Percentiles rank a stretch among this genome's conserved stretches.
These are phyloP conservation scores for Callospermophilus lateralis DNA, from an alignment of 2,113 vertebrate species.

Conservation along the genomic window DNA sequence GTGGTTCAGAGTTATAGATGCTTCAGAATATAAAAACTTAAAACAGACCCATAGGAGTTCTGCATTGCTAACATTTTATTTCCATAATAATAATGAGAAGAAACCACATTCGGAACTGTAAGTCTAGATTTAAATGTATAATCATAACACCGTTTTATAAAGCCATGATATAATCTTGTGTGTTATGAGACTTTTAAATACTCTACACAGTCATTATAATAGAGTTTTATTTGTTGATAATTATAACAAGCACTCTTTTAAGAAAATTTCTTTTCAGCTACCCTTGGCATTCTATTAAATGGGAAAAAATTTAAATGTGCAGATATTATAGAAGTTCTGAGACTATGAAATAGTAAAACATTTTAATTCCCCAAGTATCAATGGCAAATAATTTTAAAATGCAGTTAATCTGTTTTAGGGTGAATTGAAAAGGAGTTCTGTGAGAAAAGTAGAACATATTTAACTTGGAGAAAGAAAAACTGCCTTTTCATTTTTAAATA, in stretches of 20 bases:
- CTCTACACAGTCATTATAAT: neutral
- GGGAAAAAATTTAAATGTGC: neutral
- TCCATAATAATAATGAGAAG: constrained; percentile 53
- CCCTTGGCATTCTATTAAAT: neutral
- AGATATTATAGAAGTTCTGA: constrained; percentile 19
- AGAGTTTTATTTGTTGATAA: constrained; percentile 41
- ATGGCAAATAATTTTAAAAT: constrained; percentile 72
- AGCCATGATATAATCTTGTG: neutral
- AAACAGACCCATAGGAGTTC: constrained; percentile 37
- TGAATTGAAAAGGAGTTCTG: constrained; percentile 70
- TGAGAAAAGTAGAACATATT: constrained; percentile 70
- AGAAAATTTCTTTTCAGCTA: constrained; percentile 53
- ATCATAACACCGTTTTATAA: constrained; percentile 34
- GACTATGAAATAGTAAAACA: constrained; percentile 40
- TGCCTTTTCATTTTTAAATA: constrained; percentile 72
- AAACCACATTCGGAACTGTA: constrained; percentile 39
- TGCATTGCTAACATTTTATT: neutral
- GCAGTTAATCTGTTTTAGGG: constrained; percentile 32
- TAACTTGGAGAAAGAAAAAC: constrained; percentile 63
- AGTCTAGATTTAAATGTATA: constrained; percentile 9
- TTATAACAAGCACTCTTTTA: constrained; percentile 55
- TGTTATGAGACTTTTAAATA: neutral
- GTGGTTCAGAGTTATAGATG: constrained; percentile 49
- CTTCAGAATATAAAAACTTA: constrained; percentile 62
- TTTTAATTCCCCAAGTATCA: constrained; percentile 56